Base-by-base conservation (phyloP, 2,113 vertebrate genomes). In the Oreocharis arfaki region DNA sequence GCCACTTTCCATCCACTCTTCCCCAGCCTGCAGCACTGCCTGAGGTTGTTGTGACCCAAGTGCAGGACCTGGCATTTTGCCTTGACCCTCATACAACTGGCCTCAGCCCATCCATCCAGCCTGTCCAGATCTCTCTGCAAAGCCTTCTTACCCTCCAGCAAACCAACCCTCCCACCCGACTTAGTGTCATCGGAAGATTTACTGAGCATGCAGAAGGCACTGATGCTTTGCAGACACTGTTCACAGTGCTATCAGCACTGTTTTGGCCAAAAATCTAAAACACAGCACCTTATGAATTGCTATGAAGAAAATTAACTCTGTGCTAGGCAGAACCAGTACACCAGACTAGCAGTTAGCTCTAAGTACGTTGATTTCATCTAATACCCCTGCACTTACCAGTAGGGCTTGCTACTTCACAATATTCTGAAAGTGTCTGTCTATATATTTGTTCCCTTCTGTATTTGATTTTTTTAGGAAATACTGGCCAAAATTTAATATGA, bases 1-100 rank as follows among this genome's bases (percentile, higher is more conserved):
- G 17, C 3, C 12, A 33, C 32, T 42, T 73, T 27, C 15, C 21
- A 57, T 2, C 7, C 32, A 28, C 8, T 44, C 27, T 50, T 1
- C 7, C 8, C 22, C 27, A 44, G 27, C 4, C 4, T 81, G 27
- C 27, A 13, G 10, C 5, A 0, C 27, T 57, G 32, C 50, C 27
- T 27, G 35, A 10, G 21, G 26, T 7, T 49, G 7, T 44, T 65
- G 68, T 7, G 15, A 23, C 50, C 8, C 16, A 33, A 33, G 26
- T 2, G 15, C 4, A 50, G 44, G 35, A 65, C 22, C 6, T 0
- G 0, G 4, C 15, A 12, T 23, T 28, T 44, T 1, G 5, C 6
- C 10, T 42, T 50, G 27, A 44, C 35, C 9, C 21, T 49, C 26
- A 35, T 26, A 7, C 26, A 9, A 0, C 0, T 44, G 18, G 15